A percentile compares a stretch with the other conserved stretches of the same genome.
Conservation (phyloP, 1,140 invertebrate species). For the Trichonephila inaurata region DNA sequence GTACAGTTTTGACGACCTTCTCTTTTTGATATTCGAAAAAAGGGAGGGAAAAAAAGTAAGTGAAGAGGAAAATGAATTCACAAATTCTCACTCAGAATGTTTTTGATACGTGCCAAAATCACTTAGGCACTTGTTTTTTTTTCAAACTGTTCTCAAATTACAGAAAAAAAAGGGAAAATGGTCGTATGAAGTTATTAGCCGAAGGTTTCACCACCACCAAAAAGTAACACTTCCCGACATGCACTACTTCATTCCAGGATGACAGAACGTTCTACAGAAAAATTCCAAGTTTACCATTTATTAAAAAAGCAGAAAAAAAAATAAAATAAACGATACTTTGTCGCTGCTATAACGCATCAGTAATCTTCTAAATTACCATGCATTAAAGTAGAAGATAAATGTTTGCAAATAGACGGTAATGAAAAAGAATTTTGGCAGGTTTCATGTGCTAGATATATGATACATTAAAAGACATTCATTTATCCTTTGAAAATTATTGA, state of each 20-base stretch:
- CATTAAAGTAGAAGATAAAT: slow-evolving; percentile 24
- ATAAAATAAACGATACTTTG: not conserved
- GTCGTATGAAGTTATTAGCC: not conserved
- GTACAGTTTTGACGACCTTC: not conserved
- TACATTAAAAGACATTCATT: not conserved
- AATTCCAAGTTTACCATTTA: not conserved
- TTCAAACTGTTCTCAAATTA: not conserved
- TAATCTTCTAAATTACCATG: not conserved
- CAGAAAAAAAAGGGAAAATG: not conserved
- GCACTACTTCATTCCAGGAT: slow-evolving; percentile 33
- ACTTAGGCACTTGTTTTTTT: not conserved
- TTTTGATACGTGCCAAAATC: not conserved
- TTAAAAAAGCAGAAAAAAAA: not conserved
- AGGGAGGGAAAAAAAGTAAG: not conserved
- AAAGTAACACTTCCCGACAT: slow-evolving; percentile 29
- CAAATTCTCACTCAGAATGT: not conserved
- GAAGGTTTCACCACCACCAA: not conserved
- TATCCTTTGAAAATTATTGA: not conserved
- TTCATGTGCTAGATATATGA: not conserved
- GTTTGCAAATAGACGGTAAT: not conserved
- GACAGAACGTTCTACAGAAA: not conserved
- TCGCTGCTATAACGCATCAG: slow-evolving; percentile 9
- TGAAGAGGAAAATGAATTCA: not conserved
- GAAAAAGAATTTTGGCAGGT: not conserved
- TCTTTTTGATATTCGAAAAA: not conserved